A percentile compares a stretch with the other conserved stretches of the same genome.
Evolutionary conservation across 2,797 vertebrate species (phyloP).

Genomic region (Poeciliopsis gracilis): DNA sequence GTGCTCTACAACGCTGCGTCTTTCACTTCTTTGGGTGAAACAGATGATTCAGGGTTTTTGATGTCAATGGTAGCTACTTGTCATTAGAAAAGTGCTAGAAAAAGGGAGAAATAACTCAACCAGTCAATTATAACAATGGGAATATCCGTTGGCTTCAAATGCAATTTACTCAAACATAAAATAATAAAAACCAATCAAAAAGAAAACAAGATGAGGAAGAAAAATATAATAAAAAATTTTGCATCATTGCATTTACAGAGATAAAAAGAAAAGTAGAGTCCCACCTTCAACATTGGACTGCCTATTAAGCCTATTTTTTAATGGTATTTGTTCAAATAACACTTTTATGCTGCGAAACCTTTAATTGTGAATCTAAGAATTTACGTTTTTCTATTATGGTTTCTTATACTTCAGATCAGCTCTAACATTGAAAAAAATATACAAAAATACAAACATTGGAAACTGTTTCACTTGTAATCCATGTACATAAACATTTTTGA

Average conservation of each 20-base stretch:
- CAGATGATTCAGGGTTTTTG: neutral
- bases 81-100: slow-evolving; percentile 1
- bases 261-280: neutral
- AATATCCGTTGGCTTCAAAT: neutral
- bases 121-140: neutral
- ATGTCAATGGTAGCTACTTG: slow-evolving; percentile 7
- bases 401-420: neutral
- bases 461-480: neutral
- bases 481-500: neutral
- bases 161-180: neutral
- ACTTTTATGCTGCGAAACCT: neutral
- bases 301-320: neutral
- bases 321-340: too few relatives aligned
- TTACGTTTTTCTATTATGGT: neutral
- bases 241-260: neutral
- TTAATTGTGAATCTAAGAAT: neutral
- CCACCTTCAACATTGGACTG: neutral
- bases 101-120: neutral
- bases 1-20: slow-evolving; percentile 16
- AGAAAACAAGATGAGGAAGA: neutral
- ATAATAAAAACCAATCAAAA: neutral
- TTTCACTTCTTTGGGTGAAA: slow-evolving; percentile 12
- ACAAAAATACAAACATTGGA: neutral
- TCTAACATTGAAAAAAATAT: neutral
- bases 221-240: neutral